phyloP scores from a whole-genome alignment of 2,888 invertebrate species.

The Rotaria socialis region DNA sequence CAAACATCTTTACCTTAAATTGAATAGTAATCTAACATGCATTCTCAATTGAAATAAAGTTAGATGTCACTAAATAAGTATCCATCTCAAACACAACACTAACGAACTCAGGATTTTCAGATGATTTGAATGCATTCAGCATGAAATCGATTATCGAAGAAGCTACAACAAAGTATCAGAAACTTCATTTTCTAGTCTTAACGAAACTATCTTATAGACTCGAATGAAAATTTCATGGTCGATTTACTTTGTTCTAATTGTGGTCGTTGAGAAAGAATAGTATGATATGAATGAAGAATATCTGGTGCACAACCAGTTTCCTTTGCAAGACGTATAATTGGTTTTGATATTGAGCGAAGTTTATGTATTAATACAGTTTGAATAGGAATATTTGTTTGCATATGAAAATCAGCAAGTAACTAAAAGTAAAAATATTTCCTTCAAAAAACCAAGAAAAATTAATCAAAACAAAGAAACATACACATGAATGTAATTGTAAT shows the following conservation, averaged over 20 bases:
- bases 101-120: too few species aligned
- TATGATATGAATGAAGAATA: slow-evolving; percentile 31
- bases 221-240: too few species aligned
- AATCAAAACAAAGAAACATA: background rate
- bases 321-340: background rate
- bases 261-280: slow-evolving; percentile 22
- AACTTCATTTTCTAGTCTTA: too few species aligned
- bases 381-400: slow-evolving; percentile 36
- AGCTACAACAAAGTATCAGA: too few species aligned
- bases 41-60: too few species aligned
- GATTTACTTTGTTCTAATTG: slow-evolving; percentile 22
- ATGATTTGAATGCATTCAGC: too few species aligned
- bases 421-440: background rate
- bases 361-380: slow-evolving; percentile 33
- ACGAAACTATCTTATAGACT: too few species aligned
- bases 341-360: slow-evolving; percentile 33
- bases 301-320: slow-evolving; percentile 15
- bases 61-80: too few species aligned
- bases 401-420: slow-evolving; percentile 25
- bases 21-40: too few species aligned
- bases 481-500: slow-evolving; percentile 28
- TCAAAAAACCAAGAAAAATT: background rate
- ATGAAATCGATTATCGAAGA: too few species aligned
- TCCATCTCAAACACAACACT: too few species aligned
- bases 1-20: too few species aligned